phyloP scores from a whole-genome alignment of 2,888 invertebrate genomes.

The Patella depressa region DNA sequence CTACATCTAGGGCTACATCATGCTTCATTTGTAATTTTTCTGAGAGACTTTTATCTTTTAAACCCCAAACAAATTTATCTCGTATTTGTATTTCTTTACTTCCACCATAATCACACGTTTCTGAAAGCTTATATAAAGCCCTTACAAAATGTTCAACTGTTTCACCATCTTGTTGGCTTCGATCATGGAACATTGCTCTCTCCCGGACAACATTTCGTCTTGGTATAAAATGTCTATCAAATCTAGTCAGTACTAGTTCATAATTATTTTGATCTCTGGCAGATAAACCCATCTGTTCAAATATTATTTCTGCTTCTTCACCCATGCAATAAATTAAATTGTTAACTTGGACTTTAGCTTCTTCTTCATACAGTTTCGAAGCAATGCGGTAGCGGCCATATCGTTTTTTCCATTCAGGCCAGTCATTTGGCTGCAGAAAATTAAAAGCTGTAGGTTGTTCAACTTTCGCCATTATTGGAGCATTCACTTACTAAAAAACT shows the following conservation, averaged over 20 bases:
- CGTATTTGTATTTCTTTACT: constrained; percentile 24
- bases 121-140: constrained; percentile 25
- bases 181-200: constrained; percentile 32
- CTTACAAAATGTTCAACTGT: constrained; percentile 31
- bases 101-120: constrained; percentile 29
- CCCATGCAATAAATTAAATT: not conserved
- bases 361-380: not conserved
- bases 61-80: constrained; percentile 14
- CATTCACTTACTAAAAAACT: too few species aligned
- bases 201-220: constrained; percentile 34
- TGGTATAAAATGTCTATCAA: constrained; percentile 31
- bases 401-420: not conserved
- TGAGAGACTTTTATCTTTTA: not conserved
- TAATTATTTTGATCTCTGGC: not conserved
- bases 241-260: constrained; percentile 23
- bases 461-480: not conserved
- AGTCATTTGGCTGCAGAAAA: not conserved
- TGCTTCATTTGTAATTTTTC: not conserved
- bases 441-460: not conserved
- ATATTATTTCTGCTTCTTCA: not conserved
- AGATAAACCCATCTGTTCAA: not conserved
- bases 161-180: constrained; percentile 28
- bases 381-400: not conserved
- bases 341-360: not conserved
- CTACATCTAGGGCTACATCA: not conserved